Evolutionary conservation across 1,140 invertebrate species (phyloP), one percentile per base, ranked within the genome.

Genomic region (Drosophila virilis): DNA sequence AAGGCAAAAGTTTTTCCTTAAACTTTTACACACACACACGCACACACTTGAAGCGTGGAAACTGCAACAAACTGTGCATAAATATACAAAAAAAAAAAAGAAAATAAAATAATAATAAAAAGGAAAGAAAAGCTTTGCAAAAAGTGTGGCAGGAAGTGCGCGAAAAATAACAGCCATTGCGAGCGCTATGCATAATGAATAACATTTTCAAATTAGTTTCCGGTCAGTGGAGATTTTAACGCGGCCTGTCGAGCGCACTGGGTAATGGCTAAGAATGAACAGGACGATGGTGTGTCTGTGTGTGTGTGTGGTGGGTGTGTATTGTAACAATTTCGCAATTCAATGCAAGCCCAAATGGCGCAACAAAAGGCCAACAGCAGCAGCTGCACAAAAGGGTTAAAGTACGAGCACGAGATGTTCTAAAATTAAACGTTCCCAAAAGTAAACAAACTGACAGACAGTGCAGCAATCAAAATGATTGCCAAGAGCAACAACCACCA

Each of bases 151-250:
- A 69, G 77, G 68, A 88, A 88, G 67, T 67, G 58, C 64, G 76
- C 75, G 83, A 88, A 76, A 84, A 83, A 88, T 72, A 72, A 76
- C 71, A 64, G 43, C 60, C 60, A 65, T 48, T 57, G 52, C 57
- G 43, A 68, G 57, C 71, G 72, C 83, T 58, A 78, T 88, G 82
- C 82, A 86, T 86, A 88, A 86, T 86, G 82, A 86, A 86, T 88
- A 86, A 89, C 84, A 89, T 88, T 88, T 88, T 88, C 80, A 84
- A 88, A 88, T 88, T 88, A 88, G 84, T 90, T 88, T 89, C 84
- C 84, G 84, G 84, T 88, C 84, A 88, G 84, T 74, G 77, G 80
- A 88, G 80, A 90, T 88, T 90, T 89, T 72, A 83, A 79, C 79
- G 78, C 79, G 74, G 76, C 69, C 64, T 79, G 72, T 88, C 79